Conservation (phyloP, 2,888 invertebrate species). For the Phymatocera aterrima region DNA sequence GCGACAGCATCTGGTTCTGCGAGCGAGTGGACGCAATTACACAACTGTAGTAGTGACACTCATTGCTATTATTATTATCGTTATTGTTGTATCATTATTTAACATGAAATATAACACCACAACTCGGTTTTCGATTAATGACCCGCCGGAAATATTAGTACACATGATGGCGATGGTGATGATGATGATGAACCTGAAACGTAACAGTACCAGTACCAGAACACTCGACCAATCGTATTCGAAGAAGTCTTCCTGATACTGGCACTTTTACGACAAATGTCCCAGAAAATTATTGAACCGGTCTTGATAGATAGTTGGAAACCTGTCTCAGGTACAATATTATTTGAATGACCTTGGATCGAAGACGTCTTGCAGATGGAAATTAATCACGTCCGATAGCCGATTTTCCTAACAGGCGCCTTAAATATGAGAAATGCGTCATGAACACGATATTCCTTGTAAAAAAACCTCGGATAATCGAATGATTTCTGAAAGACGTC, state of each 20-base stretch:
- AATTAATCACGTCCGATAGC: background rate
- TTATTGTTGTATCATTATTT: conserved; percentile 2
- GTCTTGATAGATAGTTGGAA: no score
- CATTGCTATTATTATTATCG: background rate
- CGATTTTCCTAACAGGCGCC: background rate
- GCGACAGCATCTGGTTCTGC: conserved; percentile 10
- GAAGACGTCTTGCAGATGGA: no score
- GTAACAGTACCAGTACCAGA: no score
- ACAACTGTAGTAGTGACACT: background rate
- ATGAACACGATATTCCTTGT: background rate
- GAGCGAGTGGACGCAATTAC: conserved; percentile 19
- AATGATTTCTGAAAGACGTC: background rate
- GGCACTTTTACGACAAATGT: no score
- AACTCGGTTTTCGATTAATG: no score
- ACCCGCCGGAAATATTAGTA: background rate
- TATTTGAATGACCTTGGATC: no score
- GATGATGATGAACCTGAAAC: no score
- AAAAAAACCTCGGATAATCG: background rate
- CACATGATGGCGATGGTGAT: no score
- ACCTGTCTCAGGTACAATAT: no score
- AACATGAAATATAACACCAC: background rate
- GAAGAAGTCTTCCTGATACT: no score
- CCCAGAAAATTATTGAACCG: no score
- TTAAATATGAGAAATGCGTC: background rate
- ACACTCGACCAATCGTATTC: no score